Evolutionary conservation across 2,113 vertebrate genomes (phyloP).

Genomic region (Cryptomyrus ogoouensis): DNA sequence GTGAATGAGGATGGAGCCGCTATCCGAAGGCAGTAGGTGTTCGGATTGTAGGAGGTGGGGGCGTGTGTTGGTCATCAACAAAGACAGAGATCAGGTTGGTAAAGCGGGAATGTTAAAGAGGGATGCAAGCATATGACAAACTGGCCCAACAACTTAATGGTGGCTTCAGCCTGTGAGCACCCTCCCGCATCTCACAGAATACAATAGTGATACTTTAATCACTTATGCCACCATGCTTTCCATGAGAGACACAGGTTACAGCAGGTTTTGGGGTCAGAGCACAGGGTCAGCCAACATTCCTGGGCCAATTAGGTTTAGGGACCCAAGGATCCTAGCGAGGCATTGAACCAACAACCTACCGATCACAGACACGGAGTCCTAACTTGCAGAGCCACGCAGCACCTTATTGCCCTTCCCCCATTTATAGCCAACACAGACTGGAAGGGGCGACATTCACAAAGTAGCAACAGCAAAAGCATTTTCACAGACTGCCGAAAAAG

Average conservation of each 20-base stretch:
- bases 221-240: not conserved
- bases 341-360: not conserved
- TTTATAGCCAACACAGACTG: not conserved
- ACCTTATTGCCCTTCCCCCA: not conserved
- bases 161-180: not conserved
- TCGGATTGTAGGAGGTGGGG: not conserved
- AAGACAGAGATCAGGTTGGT: not conserved
- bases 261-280: not conserved
- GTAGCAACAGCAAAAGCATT: not conserved
- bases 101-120: not conserved
- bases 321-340: not conserved
- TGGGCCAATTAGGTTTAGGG: not conserved
- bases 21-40: not conserved
- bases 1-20: not conserved
- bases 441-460: not conserved
- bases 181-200: not conserved
- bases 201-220: not conserved
- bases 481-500: not conserved
- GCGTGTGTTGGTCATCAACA: not conserved
- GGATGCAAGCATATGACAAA: not conserved
- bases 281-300: not conserved
- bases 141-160: not conserved
- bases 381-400: not conserved
- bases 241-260: not conserved
- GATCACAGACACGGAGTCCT: not conserved